Evolutionary conservation across 2,797 vertebrate genomes (phyloP), one percentile per base, ranked within the genome.

Genomic region (Eutrigla gurnardus): DNA sequence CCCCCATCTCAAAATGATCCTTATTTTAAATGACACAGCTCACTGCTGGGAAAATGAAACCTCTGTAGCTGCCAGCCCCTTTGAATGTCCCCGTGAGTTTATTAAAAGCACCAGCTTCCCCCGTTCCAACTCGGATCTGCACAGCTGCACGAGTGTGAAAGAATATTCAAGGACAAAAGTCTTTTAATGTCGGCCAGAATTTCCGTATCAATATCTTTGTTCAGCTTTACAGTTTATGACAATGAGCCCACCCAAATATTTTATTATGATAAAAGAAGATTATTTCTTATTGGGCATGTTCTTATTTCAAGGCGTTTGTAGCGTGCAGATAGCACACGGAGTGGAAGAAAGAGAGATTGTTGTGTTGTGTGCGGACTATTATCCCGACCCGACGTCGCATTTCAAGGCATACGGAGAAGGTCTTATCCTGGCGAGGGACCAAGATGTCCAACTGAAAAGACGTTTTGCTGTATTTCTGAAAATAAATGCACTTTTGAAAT

Each of bases 61-160:
- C 90, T 86, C 85, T 70, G 73, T 86, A 63, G 90, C 91, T 93
- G 93, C 93, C 91, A 93, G 89, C 86, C 88, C 88, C 86, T 92
- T 92, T 90, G 85, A 92, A 92, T 92, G 91, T 92, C 89, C 89
- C 89, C 67, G 82, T 69, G 90, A 92, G 90, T 93, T 93, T 93
- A 94, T 94, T 94, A 93, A 93, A 93, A 93, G 92, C 88, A 92
- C 89, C 91, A 87, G 91, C 90, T 91, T 89, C 86, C 89, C 69
- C 71, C 73, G 70, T 89, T 91, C 85, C 88, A 85, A 81, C 84
- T 88, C 83, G 17, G 86, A 82, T 86, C 87, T 82, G 88, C 86
- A 86, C 91, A 92, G 90, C 91, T 90, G 89, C 89, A 89, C 15
- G 42, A 82, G 86, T 82, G 82, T 78, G 82, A 86, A 89, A 87